Percentiles rank a stretch among this genome's conserved stretches.
phyloP scores from a whole-genome alignment of 2,797 vertebrate genomes.

The Malacoctenus gilli region DNA sequence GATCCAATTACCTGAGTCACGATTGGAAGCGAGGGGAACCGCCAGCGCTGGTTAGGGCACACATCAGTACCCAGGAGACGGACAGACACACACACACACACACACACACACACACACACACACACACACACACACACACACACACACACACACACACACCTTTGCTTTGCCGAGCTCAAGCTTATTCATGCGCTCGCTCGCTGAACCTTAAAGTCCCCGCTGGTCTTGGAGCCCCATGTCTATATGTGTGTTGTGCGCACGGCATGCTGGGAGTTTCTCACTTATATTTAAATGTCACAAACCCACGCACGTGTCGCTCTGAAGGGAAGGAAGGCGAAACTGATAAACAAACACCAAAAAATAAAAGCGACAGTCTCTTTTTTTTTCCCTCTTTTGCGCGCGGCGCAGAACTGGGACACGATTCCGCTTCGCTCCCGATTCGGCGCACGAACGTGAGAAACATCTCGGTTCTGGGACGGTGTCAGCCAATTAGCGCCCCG shows the following conservation, averaged over 20 bases:
- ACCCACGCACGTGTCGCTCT: constrained; percentile 3
- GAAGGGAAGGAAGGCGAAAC: neutral
- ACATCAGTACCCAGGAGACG: constrained; percentile 54
- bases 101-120: neutral
- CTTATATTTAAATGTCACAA: constrained; percentile 27
- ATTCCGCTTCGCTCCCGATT: constrained; percentile 25
- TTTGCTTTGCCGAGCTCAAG: constrained; percentile 14
- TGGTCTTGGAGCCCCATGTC: constrained; percentile 32
- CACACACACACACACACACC: no score
- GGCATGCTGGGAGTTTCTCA: constrained; percentile 7
- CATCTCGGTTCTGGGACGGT: no score
- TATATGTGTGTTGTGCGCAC: constrained; percentile 4
- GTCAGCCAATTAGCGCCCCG: no score
- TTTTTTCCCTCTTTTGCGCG: neutral
- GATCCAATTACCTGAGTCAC: constrained; percentile 67
- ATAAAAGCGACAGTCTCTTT: no score
- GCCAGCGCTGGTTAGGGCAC: constrained; percentile 50
- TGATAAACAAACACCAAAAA: constrained; percentile 8
- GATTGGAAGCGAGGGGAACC: constrained; percentile 54
- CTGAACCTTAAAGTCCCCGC: constrained; percentile 52
- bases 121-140: constrained; percentile 11
- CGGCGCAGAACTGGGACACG: constrained; percentile 2
- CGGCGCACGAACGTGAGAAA: neutral
- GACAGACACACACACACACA: constrained; percentile 25
- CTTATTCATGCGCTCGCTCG: constrained; percentile 60